These are phyloP conservation scores for Tupiocoris notatus DNA, from an alignment of 2,888 invertebrate species.

Conservation along the genomic window DNA sequence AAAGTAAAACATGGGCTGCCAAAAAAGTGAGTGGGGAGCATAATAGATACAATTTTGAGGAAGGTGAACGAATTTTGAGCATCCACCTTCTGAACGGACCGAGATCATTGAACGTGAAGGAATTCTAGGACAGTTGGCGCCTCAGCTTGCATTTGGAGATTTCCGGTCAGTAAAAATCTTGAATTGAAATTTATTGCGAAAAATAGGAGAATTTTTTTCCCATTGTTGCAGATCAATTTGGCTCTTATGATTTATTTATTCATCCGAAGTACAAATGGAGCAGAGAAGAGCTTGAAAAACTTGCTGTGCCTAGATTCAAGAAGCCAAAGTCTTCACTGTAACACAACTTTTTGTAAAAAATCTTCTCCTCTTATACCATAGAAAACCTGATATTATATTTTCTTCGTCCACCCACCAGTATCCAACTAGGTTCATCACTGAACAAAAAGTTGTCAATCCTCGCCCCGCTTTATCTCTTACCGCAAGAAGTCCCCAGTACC, in stretches of 20 bases:
- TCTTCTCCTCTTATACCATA: no score
- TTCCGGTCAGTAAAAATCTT: conserved; percentile 59
- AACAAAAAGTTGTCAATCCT: no score
- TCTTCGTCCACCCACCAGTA: no score
- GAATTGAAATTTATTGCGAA: no score
- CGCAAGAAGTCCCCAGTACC: no score
- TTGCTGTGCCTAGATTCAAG: conserved; percentile 69
- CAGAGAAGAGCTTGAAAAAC: conserved; percentile 64
- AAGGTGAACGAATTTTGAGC: conserved; percentile 77
- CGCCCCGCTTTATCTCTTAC: no score
- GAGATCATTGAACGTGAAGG: conserved; percentile 84
- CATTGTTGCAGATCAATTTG: no score
- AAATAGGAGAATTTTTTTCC: no score
- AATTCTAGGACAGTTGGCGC: conserved; percentile 88
- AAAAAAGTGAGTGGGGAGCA: conserved; percentile 81
- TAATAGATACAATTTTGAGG: conserved; percentile 81
- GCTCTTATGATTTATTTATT: background rate
- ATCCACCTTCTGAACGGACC: conserved; percentile 87
- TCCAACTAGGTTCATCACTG: no score
- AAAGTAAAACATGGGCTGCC: conserved; percentile 68
- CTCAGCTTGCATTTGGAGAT: conserved; percentile 92
- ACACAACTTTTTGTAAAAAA: no score
- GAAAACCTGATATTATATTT: no score
- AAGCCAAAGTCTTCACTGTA: no score
- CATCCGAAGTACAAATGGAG: conserved; percentile 84